phyloP scores from a whole-genome alignment of 2,888 invertebrate species.

The Drosophila acutilabella region DNA sequence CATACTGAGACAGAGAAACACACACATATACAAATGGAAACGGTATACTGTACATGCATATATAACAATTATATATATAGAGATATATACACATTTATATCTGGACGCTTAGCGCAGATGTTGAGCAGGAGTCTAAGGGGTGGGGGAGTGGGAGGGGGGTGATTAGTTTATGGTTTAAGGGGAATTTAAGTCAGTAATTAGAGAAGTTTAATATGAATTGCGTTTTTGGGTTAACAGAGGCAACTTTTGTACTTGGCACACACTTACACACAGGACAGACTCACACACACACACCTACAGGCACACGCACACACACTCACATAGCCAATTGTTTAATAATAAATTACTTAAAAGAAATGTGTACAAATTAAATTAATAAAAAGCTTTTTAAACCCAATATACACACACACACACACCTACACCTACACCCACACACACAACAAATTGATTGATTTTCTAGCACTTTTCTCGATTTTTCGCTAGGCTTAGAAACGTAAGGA shows the following conservation, averaged over 20 bases:
- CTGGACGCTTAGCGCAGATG: constrained; percentile 76
- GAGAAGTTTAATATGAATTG: constrained; percentile 35
- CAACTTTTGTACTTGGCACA: constrained; percentile 61
- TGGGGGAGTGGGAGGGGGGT: constrained; percentile 5
- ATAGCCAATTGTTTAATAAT: constrained; percentile 77
- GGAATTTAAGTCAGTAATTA: constrained; percentile 58
- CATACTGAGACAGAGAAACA: constrained; percentile 30
- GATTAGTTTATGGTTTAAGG: constrained; percentile 36
- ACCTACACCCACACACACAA: constrained; percentile 36
- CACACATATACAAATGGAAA: constrained; percentile 41
- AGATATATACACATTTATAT: constrained; percentile 57
- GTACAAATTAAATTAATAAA: constrained; percentile 76
- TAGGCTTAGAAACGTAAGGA: constrained; percentile 61
- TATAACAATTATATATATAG: constrained; percentile 51
- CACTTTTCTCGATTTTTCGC: constrained; percentile 68
- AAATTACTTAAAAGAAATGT: constrained; percentile 75
- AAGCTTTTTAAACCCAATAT: constrained; percentile 63
- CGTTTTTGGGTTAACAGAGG: constrained; percentile 46
- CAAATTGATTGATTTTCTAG: constrained; percentile 57
- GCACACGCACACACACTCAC: constrained; percentile 54
- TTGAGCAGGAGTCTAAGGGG: constrained; percentile 6
- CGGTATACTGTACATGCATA: constrained; percentile 71
- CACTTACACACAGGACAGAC: constrained; percentile 18
- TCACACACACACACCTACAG: constrained; percentile 15
- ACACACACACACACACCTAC: constrained; percentile 35